Evolutionary conservation across 1,140 invertebrate species (phyloP).

Genomic region (Trypoxylus dichotomus): DNA sequence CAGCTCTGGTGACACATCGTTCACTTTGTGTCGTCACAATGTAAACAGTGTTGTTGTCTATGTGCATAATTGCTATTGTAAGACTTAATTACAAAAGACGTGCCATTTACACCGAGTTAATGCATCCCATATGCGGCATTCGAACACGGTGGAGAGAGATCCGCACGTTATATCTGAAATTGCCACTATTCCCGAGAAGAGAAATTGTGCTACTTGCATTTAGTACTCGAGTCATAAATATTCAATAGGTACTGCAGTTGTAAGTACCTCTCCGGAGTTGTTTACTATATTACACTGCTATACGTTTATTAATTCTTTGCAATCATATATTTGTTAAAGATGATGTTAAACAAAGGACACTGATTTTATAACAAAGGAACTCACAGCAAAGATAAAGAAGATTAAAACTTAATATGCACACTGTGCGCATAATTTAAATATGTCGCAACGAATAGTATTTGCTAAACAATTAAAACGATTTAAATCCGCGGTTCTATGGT

Average conservation of each 20-base stretch:
- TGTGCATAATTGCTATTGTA: neutral
- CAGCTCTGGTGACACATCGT: too few relatives aligned
- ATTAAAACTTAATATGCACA: neutral
- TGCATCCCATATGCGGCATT: neutral
- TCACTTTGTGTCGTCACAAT: neutral
- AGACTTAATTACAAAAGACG: neutral
- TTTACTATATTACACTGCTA: neutral
- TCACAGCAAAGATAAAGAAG: neutral
- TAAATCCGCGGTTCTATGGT: neutral
- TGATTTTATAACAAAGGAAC: neutral
- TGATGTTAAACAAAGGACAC: neutral
- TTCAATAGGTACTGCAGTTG: neutral
- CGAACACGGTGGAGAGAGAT: neutral
- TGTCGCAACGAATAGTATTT: neutral
- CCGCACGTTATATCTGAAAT: neutral
- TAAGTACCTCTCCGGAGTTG: neutral
- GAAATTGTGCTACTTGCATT: constrained; percentile 24
- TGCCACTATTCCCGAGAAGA: neutral
- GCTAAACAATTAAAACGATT: neutral
- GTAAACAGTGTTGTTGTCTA: neutral
- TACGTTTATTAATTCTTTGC: neutral
- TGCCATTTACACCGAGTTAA: constrained; percentile 4
- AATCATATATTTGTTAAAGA: neutral
- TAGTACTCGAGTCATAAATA: neutral
- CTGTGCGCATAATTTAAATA: neutral